A percentile compares a stretch with the other conserved stretches of the same genome.
Evolutionary conservation across 2,113 vertebrate genomes (phyloP).

Genomic region (Colossoma macropomum): DNA sequence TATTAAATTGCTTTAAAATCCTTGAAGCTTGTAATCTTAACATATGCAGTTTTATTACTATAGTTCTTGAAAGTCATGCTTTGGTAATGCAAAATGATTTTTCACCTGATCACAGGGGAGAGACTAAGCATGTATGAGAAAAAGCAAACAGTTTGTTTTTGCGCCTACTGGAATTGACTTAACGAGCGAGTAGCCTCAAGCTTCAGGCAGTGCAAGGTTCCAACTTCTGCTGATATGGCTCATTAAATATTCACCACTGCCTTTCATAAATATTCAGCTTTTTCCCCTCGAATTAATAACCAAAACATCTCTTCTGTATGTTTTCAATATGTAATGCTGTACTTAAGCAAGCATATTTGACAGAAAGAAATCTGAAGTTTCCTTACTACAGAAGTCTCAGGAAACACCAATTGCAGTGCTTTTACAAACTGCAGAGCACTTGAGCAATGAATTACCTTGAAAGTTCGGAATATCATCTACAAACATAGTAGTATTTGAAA

Average conservation of each 20-base stretch:
- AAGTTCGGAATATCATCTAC: too few relatives aligned
- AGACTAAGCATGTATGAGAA: not conserved
- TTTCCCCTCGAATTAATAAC: conserved; percentile 37
- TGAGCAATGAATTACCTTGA: too few relatives aligned
- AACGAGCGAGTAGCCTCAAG: conserved; percentile 6
- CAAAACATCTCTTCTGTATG: conserved; percentile 16
- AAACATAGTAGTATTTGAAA: too few relatives aligned
- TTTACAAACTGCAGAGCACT: too few relatives aligned
- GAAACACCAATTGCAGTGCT: not conserved
- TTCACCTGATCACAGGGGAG: not conserved
- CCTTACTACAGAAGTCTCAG: not conserved
- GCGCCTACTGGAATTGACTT: conserved; percentile 7
- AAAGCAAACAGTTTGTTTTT: conserved; percentile 16
- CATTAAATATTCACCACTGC: conserved; percentile 44
- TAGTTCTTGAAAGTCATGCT: not conserved
- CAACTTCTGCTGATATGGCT: conserved; percentile 40
- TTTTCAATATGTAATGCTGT: not conserved
- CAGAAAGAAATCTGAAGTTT: not conserved
- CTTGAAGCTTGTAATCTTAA: not conserved
- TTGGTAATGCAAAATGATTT: not conserved
- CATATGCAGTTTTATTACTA: not conserved
- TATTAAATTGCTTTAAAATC: not conserved
- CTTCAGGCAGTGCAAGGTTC: conserved; percentile 20
- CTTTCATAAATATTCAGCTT: conserved; percentile 48
- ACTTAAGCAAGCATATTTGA: conserved; percentile 12